Evolutionary conservation across 2,113 vertebrate species (phyloP).

Genomic region (Pseudorectes ferrugineus): DNA sequence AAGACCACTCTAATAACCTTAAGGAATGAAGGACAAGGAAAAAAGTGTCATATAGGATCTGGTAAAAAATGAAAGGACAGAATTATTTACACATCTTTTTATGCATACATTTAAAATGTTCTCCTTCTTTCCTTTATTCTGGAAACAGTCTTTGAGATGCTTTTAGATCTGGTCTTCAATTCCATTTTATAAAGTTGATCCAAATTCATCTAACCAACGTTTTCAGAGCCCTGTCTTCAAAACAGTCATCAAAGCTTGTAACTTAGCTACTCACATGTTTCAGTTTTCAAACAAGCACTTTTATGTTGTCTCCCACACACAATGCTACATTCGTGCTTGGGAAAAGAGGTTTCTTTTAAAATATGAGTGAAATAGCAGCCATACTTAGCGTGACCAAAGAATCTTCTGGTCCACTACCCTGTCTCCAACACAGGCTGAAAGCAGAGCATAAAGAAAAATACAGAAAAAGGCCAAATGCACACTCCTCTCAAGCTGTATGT

Average conservation of each 20-base stretch:
- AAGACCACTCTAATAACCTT: neutral
- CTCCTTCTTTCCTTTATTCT: neutral
- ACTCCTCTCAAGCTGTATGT: neutral
- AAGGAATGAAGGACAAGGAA: neutral
- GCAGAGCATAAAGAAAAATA: neutral
- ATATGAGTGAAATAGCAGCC: neutral
- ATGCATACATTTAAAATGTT: neutral
- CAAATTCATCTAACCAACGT: neutral
- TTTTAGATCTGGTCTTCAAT: neutral
- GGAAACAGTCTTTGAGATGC: neutral
- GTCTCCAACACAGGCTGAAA: neutral
- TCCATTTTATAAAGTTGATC: neutral
- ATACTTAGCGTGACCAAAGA: neutral
- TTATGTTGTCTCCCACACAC: neutral
- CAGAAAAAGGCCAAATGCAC: neutral
- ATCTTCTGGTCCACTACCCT: neutral
- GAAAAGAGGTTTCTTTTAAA: neutral
- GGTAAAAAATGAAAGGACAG: neutral
- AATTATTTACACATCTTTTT: neutral
- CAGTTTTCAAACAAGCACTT: neutral
- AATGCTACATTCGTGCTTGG: neutral
- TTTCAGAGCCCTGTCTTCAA: neutral
- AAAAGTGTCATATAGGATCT: neutral
- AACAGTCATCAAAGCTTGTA: neutral
- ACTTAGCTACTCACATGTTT: neutral